Conservation (phyloP, 23 tunicate species). For the Diplosoma virens region DNA sequence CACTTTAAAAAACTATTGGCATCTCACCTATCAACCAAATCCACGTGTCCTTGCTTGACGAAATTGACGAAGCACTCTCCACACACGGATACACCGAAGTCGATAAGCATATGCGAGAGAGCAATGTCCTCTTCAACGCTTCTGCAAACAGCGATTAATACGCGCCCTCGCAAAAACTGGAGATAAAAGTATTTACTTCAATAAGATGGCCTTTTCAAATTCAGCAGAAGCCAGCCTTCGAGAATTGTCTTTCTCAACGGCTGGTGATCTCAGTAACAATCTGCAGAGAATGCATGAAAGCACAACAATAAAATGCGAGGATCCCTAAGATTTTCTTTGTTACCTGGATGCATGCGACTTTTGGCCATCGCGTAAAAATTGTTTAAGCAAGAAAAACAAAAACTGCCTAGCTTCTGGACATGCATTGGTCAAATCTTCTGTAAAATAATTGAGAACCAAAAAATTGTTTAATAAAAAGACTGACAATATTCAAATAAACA, state of each 20-base stretch:
- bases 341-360: conserved; percentile 24
- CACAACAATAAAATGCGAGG: neutral
- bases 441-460: neutral
- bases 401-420: conserved; percentile 30
- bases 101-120: conserved; percentile 49
- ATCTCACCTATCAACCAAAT: conserved; percentile 62
- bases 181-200: no score
- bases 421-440: neutral
- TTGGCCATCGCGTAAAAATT: conserved; percentile 19
- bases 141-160: conserved; percentile 7
- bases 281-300: neutral
- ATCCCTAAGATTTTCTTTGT: neutral
- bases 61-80: conserved; percentile 52
- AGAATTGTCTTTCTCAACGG: neutral
- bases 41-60: conserved; percentile 45
- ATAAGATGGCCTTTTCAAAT: conserved; percentile 28
- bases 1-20: no score
- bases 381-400: conserved; percentile 43
- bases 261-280: conserved; percentile 9
- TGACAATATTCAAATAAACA: no score
- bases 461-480: no score
- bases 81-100: conserved; percentile 31
- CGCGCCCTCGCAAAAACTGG: no score
- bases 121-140: conserved; percentile 52
- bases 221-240: neutral